Evolutionary conservation across 2,113 vertebrate genomes (phyloP).

Genomic region (Cyrtonyx montezumae): DNA sequence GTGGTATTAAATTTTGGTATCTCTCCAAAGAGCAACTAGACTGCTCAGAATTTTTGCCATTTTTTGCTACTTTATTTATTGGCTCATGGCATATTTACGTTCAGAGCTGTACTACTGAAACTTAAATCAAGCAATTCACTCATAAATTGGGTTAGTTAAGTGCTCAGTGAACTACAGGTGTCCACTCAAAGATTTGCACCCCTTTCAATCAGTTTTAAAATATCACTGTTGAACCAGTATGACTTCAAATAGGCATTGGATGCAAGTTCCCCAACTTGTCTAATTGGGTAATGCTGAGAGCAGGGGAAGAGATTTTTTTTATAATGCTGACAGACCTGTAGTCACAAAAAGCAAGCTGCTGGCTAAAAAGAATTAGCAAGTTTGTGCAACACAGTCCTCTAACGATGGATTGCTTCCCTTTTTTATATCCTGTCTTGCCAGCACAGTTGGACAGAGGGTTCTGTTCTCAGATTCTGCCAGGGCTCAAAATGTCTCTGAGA

Average conservation of each 20-base stretch:
- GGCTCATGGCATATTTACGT: background rate
- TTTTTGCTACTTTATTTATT: constrained; percentile 1
- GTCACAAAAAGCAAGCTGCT: background rate
- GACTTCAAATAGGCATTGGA: background rate
- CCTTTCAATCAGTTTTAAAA: background rate
- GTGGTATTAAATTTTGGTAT: background rate
- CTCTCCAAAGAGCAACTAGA: background rate
- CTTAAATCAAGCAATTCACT: background rate
- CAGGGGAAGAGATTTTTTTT: background rate
- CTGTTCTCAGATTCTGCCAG: background rate
- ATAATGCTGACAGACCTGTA: background rate
- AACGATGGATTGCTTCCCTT: background rate
- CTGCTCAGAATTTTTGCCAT: background rate
- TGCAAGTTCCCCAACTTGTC: background rate
- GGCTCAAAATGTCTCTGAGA: background rate
- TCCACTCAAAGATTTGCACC: background rate
- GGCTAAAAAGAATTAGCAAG: background rate
- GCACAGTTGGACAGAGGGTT: background rate
- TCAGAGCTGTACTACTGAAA: background rate
- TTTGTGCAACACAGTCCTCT: background rate
- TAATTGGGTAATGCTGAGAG: background rate
- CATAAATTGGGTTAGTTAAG: background rate
- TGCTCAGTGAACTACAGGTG: background rate
- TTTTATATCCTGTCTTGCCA: background rate
- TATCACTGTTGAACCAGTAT: background rate